Evolutionary conservation across 1,140 invertebrate genomes (phyloP).

Genomic region (Bombus breviceps): DNA sequence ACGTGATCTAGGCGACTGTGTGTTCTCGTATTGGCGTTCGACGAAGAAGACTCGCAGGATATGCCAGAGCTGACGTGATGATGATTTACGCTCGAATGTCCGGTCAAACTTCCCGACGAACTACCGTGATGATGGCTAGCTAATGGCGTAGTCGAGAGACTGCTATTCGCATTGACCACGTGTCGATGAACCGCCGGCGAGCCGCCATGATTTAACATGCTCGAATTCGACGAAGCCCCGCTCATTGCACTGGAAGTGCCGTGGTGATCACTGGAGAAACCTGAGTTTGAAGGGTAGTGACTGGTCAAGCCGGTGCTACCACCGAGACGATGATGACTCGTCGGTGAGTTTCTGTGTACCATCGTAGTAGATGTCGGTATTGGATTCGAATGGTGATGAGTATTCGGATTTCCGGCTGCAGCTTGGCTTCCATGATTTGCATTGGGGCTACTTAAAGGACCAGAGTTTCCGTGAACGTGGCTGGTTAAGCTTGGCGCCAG

Average conservation of each 20-base stretch:
- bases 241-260: constrained; percentile 68
- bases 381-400: constrained; percentile 52
- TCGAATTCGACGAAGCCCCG: constrained; percentile 73
- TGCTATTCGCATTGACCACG: constrained; percentile 68
- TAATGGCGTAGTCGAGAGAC: constrained; percentile 69
- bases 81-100: constrained; percentile 69
- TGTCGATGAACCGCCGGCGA: constrained; percentile 69
- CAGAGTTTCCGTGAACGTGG: constrained; percentile 55
- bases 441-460: constrained; percentile 23
- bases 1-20: constrained; percentile 76
- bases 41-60: constrained; percentile 77
- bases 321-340: constrained; percentile 54
- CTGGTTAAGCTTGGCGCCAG: constrained; percentile 34
- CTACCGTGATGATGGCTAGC: constrained; percentile 68
- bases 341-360: constrained; percentile 48
- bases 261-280: constrained; percentile 59
- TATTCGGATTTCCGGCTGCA: background rate
- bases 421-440: constrained; percentile 33
- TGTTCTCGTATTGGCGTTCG: constrained; percentile 72
- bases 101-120: constrained; percentile 61
- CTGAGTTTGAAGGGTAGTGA: constrained; percentile 43
- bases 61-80: constrained; percentile 76
- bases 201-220: constrained; percentile 74
- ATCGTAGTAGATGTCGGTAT: constrained; percentile 45
- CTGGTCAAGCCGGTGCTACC: constrained; percentile 1